phyloP scores from a whole-genome alignment of 1,140 invertebrate genomes.

The Schlechtendalia chinensis region DNA sequence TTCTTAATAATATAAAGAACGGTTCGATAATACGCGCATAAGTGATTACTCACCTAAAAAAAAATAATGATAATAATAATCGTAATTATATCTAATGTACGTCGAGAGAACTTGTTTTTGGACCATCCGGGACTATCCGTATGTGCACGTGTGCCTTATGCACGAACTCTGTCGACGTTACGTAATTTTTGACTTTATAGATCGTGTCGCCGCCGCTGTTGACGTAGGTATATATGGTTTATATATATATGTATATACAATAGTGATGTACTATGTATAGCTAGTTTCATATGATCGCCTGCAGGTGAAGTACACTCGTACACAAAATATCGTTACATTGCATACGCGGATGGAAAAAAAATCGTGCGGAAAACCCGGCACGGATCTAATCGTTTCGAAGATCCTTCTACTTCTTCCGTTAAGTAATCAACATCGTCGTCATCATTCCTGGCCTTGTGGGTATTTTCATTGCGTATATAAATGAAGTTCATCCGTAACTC shows the following conservation, averaged over 20 bases:
- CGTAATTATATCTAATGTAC: background rate
- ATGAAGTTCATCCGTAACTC: background rate
- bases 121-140: background rate
- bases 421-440: background rate
- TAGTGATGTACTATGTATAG: background rate
- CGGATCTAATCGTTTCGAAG: background rate
- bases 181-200: background rate
- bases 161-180: background rate
- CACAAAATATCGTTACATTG: too few species aligned
- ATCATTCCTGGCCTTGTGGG: background rate
- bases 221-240: background rate
- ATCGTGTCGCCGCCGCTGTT: background rate
- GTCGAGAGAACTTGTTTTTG: conserved; percentile 36
- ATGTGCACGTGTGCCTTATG: background rate
- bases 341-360: background rate
- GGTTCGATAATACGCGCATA: too few species aligned
- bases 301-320: background rate
- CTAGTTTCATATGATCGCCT: background rate
- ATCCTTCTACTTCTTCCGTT: background rate
- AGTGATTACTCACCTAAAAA: background rate
- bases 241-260: background rate
- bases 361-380: background rate
- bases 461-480: background rate
- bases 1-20: background rate
- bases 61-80: background rate